Evolutionary conservation across 2,797 vertebrate genomes (phyloP).

Genomic region (Helostoma temminkii): DNA sequence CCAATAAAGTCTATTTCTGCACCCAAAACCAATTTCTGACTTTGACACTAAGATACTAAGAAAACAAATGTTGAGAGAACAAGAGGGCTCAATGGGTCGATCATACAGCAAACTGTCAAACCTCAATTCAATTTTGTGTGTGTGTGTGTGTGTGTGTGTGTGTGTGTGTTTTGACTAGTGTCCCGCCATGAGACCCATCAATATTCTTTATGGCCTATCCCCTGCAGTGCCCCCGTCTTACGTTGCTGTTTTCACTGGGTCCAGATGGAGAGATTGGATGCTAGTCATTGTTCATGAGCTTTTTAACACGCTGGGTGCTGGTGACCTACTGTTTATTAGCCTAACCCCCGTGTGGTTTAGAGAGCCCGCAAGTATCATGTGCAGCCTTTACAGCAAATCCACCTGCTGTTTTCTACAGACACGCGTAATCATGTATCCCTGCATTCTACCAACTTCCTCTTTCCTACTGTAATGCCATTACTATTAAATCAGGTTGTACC

Average conservation of each 20-base stretch:
- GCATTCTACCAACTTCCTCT: conserved; percentile 37
- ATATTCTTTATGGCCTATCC: conserved; percentile 68
- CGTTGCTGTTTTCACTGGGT: conserved; percentile 52
- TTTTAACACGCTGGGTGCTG: conserved; percentile 74
- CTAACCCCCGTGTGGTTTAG: conserved; percentile 61
- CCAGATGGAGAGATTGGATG: conserved; percentile 77
- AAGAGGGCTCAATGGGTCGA: conserved; percentile 29
- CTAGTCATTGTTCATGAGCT: conserved; percentile 72
- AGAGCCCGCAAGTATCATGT: conserved; percentile 54
- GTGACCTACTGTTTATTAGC: conserved; percentile 79
- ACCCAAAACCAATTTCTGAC: conserved; percentile 72
- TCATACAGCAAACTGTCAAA: conserved; percentile 36
- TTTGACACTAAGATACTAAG: conserved; percentile 64
- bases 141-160: too few species aligned
- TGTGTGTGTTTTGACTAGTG: conserved; percentile 39
- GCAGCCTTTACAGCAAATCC: conserved; percentile 60
- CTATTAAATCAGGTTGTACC: conserved; percentile 40
- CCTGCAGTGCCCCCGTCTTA: conserved; percentile 39
- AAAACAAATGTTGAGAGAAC: conserved; percentile 50
- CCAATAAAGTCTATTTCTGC: conserved; percentile 57
- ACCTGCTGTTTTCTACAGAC: conserved; percentile 68
- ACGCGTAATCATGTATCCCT: conserved; percentile 41
- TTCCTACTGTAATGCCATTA: conserved; percentile 41
- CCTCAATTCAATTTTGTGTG: conserved; percentile 50
- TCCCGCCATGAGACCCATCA: conserved; percentile 56